phyloP scores from a whole-genome alignment of 2,888 invertebrate species.

The Oxyteleia sp. region DNA sequence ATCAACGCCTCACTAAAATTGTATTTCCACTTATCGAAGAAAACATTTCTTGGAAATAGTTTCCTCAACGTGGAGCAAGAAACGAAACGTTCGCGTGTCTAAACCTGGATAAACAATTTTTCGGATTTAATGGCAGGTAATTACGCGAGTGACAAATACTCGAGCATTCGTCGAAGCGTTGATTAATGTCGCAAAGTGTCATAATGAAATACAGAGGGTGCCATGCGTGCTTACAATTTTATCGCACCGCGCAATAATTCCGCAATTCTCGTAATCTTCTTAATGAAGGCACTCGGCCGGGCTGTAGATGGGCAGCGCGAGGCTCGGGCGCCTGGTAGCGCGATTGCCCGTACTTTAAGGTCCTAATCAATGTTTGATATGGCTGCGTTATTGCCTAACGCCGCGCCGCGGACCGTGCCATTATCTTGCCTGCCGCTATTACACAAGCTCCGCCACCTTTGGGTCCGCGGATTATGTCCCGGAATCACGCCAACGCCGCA shows the following conservation, averaged over 20 bases:
- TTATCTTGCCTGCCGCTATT: constrained; percentile 82
- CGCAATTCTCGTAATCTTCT: constrained; percentile 81
- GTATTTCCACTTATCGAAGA: no score
- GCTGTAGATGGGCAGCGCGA: constrained; percentile 69
- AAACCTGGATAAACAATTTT: no score
- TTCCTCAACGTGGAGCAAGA: no score
- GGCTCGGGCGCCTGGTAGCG: constrained; percentile 75
- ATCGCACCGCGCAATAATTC: constrained; percentile 77
- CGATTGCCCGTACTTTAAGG: constrained; percentile 83
- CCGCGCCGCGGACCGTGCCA: constrained; percentile 80
- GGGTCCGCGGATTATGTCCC: constrained; percentile 82
- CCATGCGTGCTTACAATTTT: constrained; percentile 64
- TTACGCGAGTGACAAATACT: no score
- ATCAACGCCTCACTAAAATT: no score
- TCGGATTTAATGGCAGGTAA: no score
- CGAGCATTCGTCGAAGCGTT: not conserved
- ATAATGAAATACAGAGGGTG: constrained; percentile 53
- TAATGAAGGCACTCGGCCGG: constrained; percentile 78
- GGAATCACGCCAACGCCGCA: constrained; percentile 81
- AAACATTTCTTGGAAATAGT: no score
- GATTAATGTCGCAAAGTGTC: constrained; percentile 43
- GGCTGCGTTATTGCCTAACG: constrained; percentile 82
- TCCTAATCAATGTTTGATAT: constrained; percentile 85
- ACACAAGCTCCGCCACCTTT: constrained; percentile 81
- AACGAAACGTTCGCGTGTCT: no score